Base-by-base conservation (phyloP, 2,888 invertebrate genomes). In the Vesta saturnalis region DNA sequence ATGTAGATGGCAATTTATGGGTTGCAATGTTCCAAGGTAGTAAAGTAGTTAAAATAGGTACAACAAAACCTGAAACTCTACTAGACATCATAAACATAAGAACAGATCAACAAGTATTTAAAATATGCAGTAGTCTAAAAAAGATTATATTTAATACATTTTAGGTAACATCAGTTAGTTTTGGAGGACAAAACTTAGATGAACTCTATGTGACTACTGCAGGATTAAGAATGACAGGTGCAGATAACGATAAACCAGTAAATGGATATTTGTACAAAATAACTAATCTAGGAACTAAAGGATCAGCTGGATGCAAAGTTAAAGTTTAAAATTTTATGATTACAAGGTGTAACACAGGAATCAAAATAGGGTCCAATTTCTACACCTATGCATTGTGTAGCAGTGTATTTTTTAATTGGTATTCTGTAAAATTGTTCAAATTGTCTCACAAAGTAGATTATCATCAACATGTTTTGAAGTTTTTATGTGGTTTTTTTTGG, bases 1-100 rank as follows among this genome's bases (percentile, higher is more conserved):
- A 94, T 83, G 86, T 87, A 0, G 89, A 93, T 71, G 93, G 91
- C 6, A 91, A 91, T 80, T 85, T 94, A 6, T 94, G 94, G 91
- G 87, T 94, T 39, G 92, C 93, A 59, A 90, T 90, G 78, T 94
- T 90, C 78, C 88, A 88, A 71, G 92, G 90, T 1, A 86, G 88
- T 14, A 87, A 88, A 78, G 85, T 91, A 54, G 73, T 82, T 14
- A 79, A 89, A 79, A 84, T 90, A 18, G 87, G 90, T 78, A 88
- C 90, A 0, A 77, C 77, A 1, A 81, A 83, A 64, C 74, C 30
- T 85, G 90, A 52, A 66, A 85, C 87, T 70, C 81, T 92, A 0
- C 83, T 92, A 1, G 85, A 88, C 69, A 85, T 86, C 69, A 46
- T 35, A 84, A 30, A 83, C 83, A 83, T 6, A 14, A 14, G 8